Base-by-base conservation (phyloP, 2,113 vertebrate species). In the Mixornis gularis region DNA sequence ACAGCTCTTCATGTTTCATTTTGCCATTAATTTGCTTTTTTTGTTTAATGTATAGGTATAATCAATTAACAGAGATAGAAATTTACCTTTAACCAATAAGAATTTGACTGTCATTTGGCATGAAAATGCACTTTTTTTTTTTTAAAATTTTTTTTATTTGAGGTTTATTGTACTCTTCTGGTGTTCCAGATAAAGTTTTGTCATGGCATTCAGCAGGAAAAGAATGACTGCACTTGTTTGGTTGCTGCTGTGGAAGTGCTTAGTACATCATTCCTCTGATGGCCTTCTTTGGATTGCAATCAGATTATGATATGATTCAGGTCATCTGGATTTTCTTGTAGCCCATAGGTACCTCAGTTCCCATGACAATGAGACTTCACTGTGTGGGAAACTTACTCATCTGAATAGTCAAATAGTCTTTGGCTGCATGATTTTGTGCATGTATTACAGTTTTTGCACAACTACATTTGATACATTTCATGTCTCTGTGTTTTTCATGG, bases 61-160 rank as follows among this genome's bases (percentile, higher is more conserved):
- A 34, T 66, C 24, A 59, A 66, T 55, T 43, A 66, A 80, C 5
- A 5, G 79, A 70, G 51, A 51, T 27, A 65, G 29, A 90, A 62
- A 66, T 85, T 76, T 66, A 71, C 43, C 49, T 85, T 79, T 80
- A 62, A 58, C 48, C 36, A 22, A 30, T 79, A 58, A 72, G 55
- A 43, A 40, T 70, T 91, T 95, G 80, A 55, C 64, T 60, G 48
- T 59, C 12, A 48, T 58, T 84, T 91, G 55, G 55, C 40, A 36
- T 19, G 14, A 70, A 70, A 93, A 43, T 56, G 49, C 30, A 44
- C 13, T 38, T 59, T 73, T 87, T 70, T 40, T 38, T 59, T 73
- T 87, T 80, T n/a, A n/a, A n/a, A n/a, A n/a, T 73, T 87, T 70
- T 40, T 38, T 59, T 73, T 87, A 77, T 71, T 40, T 41, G 30